Percentiles rank a stretch among this genome's conserved stretches.
These are phyloP conservation scores for Naso thynnoides DNA, from an alignment of 2,797 vertebrate species.

Conservation along the genomic window DNA sequence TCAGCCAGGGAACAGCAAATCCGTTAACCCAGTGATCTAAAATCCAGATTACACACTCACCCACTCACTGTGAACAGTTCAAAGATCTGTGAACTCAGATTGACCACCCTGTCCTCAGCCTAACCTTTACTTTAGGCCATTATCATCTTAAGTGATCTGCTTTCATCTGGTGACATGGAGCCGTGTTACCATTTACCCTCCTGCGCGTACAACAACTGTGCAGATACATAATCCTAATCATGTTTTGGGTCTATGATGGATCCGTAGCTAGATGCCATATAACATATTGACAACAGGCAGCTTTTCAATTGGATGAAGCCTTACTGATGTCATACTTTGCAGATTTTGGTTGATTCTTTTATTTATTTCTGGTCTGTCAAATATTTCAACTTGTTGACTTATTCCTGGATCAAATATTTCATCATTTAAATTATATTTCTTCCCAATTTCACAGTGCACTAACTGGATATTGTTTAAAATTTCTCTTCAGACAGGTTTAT, in stretches of 20 bases:
- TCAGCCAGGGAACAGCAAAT: background rate
- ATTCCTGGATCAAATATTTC: background rate
- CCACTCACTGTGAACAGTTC: background rate
- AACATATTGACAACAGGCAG: background rate
- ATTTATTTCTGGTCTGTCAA: background rate
- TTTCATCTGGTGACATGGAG: slow-evolving; percentile 38
- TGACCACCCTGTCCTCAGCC: slow-evolving; percentile 1
- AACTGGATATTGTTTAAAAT: too few species aligned
- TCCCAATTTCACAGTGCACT: too few species aligned
- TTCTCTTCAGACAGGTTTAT: too few species aligned
- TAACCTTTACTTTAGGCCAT: slow-evolving; percentile 21
- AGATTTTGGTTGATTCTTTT: background rate
- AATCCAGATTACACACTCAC: background rate
- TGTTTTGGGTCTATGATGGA: slow-evolving; percentile 14
- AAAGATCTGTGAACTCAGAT: slow-evolving; percentile 21
- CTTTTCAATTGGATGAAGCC: background rate
- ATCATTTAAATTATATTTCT: too few species aligned
- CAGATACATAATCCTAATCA: background rate
- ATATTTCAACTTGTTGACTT: background rate
- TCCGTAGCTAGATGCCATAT: slow-evolving; percentile 1
- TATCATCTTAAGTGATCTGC: slow-evolving; percentile 1
- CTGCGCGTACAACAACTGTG: slow-evolving; percentile 9
- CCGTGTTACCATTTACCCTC: slow-evolving; percentile 8
- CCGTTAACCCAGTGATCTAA: too few species aligned
- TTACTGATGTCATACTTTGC: background rate